Percentiles rank a stretch among this genome's conserved stretches.
Conservation (phyloP, 2,797 vertebrate species). For the Liasis olivaceus region DNA sequence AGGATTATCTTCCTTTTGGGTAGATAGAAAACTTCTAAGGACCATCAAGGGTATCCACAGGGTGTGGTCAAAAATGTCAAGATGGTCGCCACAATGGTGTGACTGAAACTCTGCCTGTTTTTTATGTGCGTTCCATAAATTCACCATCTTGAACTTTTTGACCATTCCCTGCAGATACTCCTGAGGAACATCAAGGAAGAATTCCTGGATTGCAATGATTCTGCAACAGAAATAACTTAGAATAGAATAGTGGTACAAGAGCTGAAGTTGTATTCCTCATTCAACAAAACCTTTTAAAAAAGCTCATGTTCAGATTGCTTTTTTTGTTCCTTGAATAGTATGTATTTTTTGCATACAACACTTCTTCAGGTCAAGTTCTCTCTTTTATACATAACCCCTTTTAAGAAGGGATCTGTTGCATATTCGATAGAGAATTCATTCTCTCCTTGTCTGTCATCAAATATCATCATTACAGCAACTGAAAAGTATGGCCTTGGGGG, state of each 20-base stretch:
- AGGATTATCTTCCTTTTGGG: no score
- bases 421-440: neutral
- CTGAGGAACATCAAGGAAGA: no score
- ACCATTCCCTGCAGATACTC: no score
- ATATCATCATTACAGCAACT: neutral
- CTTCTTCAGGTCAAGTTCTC: neutral
- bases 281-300: neutral
- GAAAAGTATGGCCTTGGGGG: neutral
- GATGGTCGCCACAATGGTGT: no score
- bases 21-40: no score
- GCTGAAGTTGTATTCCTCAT: neutral
- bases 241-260: neutral
- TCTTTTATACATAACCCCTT: neutral
- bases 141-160: no score
- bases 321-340: neutral
- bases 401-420: neutral
- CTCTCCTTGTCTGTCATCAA: constrained; percentile 8
- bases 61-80: no score
- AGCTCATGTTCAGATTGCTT: neutral
- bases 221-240: neutral
- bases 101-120: no score
- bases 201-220: no score
- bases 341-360: neutral
- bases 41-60: no score
- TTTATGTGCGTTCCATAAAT: no score